Evolutionary conservation across 2,888 invertebrate genomes (phyloP).

Genomic region (Cordilura impudica): DNA sequence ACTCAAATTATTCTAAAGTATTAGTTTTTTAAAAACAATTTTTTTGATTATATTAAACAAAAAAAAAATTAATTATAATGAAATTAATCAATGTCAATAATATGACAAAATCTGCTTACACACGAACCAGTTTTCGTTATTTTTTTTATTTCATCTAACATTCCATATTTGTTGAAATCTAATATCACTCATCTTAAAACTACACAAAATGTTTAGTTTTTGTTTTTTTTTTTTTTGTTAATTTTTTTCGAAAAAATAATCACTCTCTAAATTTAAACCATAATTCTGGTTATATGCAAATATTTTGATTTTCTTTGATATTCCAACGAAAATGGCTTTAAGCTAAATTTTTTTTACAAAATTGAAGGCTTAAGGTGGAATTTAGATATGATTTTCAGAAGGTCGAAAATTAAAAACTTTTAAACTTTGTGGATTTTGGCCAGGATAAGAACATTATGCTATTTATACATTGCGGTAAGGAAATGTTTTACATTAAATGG

Average conservation of each 20-base stretch:
- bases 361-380: no score
- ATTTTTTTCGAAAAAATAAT: constrained; percentile 15
- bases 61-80: constrained; percentile 73
- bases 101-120: constrained; percentile 71
- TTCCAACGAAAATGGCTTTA: constrained; percentile 23
- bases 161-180: constrained; percentile 45
- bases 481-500: no score
- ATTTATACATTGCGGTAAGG: no score
- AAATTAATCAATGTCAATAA: constrained; percentile 75
- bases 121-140: constrained; percentile 57
- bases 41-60: constrained; percentile 1
- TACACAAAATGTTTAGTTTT: background rate
- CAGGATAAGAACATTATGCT: no score
- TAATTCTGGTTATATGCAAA: constrained; percentile 32
- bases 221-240: background rate
- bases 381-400: no score
- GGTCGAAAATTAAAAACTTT: no score
- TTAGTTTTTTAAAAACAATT: constrained; percentile 19
- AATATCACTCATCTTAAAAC: constrained; percentile 41
- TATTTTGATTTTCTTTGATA: constrained; percentile 10
- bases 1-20: constrained; percentile 3
- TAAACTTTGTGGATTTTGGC: no score
- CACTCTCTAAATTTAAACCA: constrained; percentile 20
- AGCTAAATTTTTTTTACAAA: constrained; percentile 19
- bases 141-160: background rate